Base-by-base conservation (phyloP, 1,140 invertebrate species). In the Gonatopus flavifemur region DNA sequence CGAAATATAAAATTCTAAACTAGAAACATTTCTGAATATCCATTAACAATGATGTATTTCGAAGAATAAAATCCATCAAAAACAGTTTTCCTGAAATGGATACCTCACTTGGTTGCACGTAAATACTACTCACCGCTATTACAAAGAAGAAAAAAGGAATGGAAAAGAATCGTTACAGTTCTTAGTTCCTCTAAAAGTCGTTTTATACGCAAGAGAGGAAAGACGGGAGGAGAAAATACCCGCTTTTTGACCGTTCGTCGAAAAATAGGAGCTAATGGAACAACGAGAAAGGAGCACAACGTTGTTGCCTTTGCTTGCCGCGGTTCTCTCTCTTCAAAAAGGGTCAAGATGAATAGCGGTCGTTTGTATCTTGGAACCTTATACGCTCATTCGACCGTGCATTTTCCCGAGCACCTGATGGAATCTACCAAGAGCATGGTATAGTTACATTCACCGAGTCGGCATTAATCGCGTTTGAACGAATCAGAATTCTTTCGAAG, bases 261-360 rank as follows among this genome's bases (percentile, higher is more conserved):
- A 46, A 59, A 66, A 66, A 64, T 66, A 64, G 55, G 54, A 66
- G 61, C 64, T 66, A 66, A 66, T 66, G 61, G 61, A 66, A 62
- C 52, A 54, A 58, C 46, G 46, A 42, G 52, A 59, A 59, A 57
- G 54, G 50, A 52, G 38, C 24, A 6, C 20, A 28, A n/a, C n/a
- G n/a, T n/a, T n/a, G n/a, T n/a, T n/a, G n/a, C n/a, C n/a, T n/a
- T n/a, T n/a, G n/a, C n/a, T n/a, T n/a, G n/a, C n/a, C n/a, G 37
- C 52, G 38, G 35, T 35, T 57, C n/a, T n/a, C n/a, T n/a, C n/a
- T n/a, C n/a, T n/a, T n/a, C n/a, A 44, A 50, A 63, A 60, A 60
- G 54, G 52, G 50, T 50, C 44, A 65, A 65, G 59, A 65, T 62
- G 56, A 65, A 65, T 65, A n/a, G n/a, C n/a, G 57, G 56, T 43